Evolutionary conservation across 1,140 invertebrate species (phyloP).

Genomic region (Drosophila asahinai): DNA sequence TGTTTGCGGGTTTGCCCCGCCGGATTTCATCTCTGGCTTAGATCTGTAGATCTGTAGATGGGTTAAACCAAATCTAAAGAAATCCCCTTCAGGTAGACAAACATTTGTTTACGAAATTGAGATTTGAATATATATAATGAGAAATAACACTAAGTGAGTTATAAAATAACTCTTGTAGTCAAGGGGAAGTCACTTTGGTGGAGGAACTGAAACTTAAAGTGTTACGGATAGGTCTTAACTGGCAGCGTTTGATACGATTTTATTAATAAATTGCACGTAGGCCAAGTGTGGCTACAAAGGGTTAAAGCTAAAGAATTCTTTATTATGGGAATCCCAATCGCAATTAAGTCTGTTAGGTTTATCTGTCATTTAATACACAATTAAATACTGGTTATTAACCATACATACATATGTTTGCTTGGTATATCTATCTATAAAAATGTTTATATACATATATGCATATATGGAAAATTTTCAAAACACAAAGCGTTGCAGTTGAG

Average conservation of each 20-base stretch:
- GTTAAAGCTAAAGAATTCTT: background rate
- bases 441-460: too few relatives aligned
- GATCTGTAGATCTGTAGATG: background rate
- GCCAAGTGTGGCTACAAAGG: background rate
- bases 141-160: too few relatives aligned
- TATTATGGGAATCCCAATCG: slow-evolving; percentile 5
- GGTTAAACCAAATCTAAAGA: background rate
- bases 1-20: slow-evolving; percentile 8
- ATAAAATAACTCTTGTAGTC: background rate
- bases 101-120: background rate
- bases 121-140: background rate
- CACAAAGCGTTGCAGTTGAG: background rate
- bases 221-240: background rate
- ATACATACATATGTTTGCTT: background rate
- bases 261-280: background rate
- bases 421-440: too few relatives aligned
- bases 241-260: background rate
- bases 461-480: too few relatives aligned
- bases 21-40: background rate
- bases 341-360: background rate
- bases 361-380: background rate
- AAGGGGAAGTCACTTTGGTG: background rate
- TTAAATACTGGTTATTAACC: slow-evolving; percentile 2
- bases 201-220: background rate
- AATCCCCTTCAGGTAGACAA: background rate